Base-by-base conservation (phyloP, 2,797 vertebrate genomes). In the Forpus xanthops region DNA sequence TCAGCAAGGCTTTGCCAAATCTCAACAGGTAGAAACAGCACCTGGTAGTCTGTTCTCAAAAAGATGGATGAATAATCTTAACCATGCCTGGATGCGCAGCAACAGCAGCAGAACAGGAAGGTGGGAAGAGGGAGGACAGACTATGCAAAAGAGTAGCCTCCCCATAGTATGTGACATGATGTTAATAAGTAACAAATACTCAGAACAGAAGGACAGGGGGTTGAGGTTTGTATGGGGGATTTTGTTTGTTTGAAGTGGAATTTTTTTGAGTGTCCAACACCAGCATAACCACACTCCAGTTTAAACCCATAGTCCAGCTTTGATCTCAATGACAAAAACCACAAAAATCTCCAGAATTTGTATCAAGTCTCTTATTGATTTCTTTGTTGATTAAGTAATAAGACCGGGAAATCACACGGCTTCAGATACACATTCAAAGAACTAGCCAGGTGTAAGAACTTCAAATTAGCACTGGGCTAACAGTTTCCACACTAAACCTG, bases 31-130 rank as follows among this genome's bases (percentile, higher is more conserved):
- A 90, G 61, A 44, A 77, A 67, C 9, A 62, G 45, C 15, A 64
- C 9, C 18, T 0, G 0, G 12, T 9, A 24, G 37, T 52, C 61
- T 21, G 7, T 6, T 55, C 42, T 37, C 6, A 1, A 37, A 45
- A 21, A 7, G 58, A 66, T 7, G 12, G n/a, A 50, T 7, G 8
- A 66, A 70, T 41, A 23, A n/a, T 49, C 56, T 71, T 19, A 45
- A 42, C 49, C 21, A 47, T 27, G 35, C 58, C 33, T 73, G 60
- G n/a, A 71, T 41, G 35, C 4, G 33, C 44, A 61, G 85, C 66
- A 87, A 30, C 56, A 75, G 68, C 68, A 83, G 68, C 47, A 78
- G 28, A 31, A 61, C 15, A 76, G 16, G 31, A 78, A 85, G 23
- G 3, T 70, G 64, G 8, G 35, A 81, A 77, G 27, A 45, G 6